Conservation (phyloP, 2,797 vertebrate genomes). For the Sphenopsis melanotis region DNA sequence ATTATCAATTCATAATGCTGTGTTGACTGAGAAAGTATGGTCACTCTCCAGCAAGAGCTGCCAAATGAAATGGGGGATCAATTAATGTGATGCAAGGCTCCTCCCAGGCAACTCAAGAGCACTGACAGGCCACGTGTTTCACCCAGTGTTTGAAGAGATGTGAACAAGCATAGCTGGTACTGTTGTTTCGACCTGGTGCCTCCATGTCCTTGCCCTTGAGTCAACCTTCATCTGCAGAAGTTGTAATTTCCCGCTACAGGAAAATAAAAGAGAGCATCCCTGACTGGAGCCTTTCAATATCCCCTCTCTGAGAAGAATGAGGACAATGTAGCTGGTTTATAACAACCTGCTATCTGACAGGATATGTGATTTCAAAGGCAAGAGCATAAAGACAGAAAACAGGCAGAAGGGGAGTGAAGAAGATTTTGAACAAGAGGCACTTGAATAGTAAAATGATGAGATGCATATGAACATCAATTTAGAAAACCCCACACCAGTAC, state of each 20-base stretch:
- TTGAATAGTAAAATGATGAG: not conserved
- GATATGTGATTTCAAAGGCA: not conserved
- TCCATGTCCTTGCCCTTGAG: not conserved
- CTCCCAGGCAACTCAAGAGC: not conserved
- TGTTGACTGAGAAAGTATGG: not conserved
- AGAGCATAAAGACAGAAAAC: not conserved
- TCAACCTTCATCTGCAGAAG: not conserved
- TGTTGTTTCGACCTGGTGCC: not conserved
- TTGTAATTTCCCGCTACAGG: not conserved
- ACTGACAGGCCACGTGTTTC: accelerated
- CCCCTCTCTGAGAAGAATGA: not conserved
- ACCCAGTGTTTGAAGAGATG: not conserved
- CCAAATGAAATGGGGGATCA: not conserved
- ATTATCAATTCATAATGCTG: not conserved
- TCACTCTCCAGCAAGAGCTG: not conserved
- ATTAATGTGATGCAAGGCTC: accelerated
- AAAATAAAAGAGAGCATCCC: not conserved
- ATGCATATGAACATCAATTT: not conserved
- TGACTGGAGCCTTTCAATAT: not conserved
- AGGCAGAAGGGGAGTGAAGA: not conserved
- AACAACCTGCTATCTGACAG: not conserved
- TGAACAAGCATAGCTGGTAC: not conserved
- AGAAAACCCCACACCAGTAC: not conserved
- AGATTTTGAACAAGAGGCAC: not conserved
- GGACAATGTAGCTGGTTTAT: not conserved